These are phyloP conservation scores for Ciona savignyi DNA, from an alignment of 23 tunicate genomes.

Conservation along the genomic window DNA sequence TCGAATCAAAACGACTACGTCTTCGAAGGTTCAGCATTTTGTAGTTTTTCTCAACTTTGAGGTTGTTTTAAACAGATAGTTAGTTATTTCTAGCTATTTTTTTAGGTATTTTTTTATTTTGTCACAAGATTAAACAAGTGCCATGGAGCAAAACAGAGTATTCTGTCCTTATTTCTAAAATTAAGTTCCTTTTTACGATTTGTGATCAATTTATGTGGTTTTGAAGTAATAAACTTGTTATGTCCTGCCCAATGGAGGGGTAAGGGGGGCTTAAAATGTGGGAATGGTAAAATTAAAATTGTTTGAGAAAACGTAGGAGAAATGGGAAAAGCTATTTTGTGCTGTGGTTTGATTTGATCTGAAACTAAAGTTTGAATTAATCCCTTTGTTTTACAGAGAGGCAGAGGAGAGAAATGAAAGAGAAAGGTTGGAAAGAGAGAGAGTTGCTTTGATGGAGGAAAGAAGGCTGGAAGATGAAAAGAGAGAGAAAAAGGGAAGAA, in stretches of 20 bases:
- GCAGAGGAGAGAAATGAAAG: constrained; percentile 49
- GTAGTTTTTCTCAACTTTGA: background rate
- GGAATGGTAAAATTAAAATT: too few species aligned
- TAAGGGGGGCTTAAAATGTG: too few species aligned
- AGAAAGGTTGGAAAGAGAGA: constrained; percentile 43
- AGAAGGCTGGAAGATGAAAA: constrained; percentile 43
- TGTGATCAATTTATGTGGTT: background rate
- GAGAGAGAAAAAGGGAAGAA: constrained; percentile 36
- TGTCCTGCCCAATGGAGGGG: too few species aligned
- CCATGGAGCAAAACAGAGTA: too few species aligned
- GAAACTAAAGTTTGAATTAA: background rate
- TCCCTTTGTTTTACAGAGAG: constrained; percentile 24
- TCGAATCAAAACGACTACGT: constrained; percentile 37
- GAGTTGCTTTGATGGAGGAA: constrained; percentile 32
- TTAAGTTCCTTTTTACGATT: background rate
- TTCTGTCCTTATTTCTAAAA: too few species aligned
- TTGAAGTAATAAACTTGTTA: too few species aligned
- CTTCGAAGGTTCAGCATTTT: constrained; percentile 17
- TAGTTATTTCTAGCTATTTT: too few species aligned
- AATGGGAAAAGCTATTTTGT: too few species aligned
- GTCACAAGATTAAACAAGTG: background rate
- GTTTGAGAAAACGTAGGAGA: too few species aligned
- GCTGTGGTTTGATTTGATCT: background rate
- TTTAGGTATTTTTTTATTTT: too few species aligned
- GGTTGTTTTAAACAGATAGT: too few species aligned